phyloP scores from a whole-genome alignment of 35 echinoderm and acorn worm species.

The Apostichopus japonicus region DNA sequence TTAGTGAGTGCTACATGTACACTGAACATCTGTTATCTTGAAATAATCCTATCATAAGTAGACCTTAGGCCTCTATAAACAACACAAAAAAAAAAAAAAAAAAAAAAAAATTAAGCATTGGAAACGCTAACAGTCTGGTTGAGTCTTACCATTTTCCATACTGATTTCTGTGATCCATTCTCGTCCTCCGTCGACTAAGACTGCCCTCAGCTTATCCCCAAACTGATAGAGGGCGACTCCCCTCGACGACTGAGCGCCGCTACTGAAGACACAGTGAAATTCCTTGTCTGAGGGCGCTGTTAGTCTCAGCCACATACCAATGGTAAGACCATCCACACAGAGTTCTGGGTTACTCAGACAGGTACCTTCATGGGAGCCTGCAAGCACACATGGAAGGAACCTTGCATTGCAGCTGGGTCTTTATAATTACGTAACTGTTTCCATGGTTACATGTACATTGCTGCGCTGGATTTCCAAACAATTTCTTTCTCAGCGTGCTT shows the following conservation, averaged over 20 bases:
- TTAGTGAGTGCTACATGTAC: too few relatives aligned
- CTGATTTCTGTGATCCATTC: constrained; percentile 81
- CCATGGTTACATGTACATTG: too few relatives aligned
- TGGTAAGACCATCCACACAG: constrained; percentile 76
- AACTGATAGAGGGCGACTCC: constrained; percentile 83
- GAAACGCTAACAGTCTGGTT: too few relatives aligned
- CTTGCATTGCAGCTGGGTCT: too few relatives aligned
- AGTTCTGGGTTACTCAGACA: constrained; percentile 88
- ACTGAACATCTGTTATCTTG: too few relatives aligned
- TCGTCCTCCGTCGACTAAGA: constrained; percentile 68
- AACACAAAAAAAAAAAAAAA: too few relatives aligned
- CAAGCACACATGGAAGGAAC: background rate
- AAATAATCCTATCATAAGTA: too few relatives aligned
- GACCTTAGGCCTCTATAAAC: too few relatives aligned
- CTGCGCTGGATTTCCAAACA: too few relatives aligned
- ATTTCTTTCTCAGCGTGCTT: too few relatives aligned
- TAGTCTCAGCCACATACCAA: constrained; percentile 58
- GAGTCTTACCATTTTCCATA: constrained; percentile 27
- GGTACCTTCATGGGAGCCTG: constrained; percentile 52
- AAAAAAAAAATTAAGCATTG: too few relatives aligned
- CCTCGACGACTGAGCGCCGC: constrained; percentile 84
- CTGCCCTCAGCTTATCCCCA: constrained; percentile 60
- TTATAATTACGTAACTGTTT: too few relatives aligned
- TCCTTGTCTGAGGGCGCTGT: constrained; percentile 36
- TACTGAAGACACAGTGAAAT: constrained; percentile 82